A percentile compares a stretch with the other conserved stretches of the same genome.
Evolutionary conservation across 2,888 invertebrate genomes (phyloP).

Genomic region (Acleris sparsana): DNA sequence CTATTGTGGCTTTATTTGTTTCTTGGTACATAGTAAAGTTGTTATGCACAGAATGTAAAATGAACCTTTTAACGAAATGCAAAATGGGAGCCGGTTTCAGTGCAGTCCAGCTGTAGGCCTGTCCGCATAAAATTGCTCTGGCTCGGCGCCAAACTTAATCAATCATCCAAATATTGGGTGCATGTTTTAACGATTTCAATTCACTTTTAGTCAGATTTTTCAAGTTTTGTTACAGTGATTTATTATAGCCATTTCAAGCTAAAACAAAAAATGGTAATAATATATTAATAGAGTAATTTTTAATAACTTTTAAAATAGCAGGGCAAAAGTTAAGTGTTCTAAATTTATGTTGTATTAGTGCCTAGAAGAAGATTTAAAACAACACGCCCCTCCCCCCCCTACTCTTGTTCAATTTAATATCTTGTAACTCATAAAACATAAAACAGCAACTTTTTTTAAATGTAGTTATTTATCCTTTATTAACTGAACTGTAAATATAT

Average conservation of each 20-base stretch:
- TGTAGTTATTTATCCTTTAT: no score
- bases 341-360: no score
- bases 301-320: no score
- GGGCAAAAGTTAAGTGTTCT: no score
- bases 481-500: no score
- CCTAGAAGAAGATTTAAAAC: no score
- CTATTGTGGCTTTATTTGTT: no score
- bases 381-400: no score
- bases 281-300: not conserved
- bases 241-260: not conserved
- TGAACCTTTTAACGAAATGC: slow-evolving; percentile 15
- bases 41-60: not conserved
- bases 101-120: slow-evolving; percentile 21
- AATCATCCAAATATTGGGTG: slow-evolving; percentile 34
- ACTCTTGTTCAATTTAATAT: no score
- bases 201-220: slow-evolving; percentile 25
- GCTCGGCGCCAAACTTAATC: slow-evolving; percentile 34
- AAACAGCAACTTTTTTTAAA: no score
- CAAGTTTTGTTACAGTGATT: slow-evolving; percentile 6
- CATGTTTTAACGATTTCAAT: slow-evolving; percentile 35
- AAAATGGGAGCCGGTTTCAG: slow-evolving; percentile 20
- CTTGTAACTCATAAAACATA: no score
- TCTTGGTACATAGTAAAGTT: not conserved
- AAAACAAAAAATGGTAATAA: no score
- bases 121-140: slow-evolving; percentile 35